These are phyloP conservation scores for Cairina moschata DNA, from an alignment of 2,113 vertebrate genomes.

Conservation along the genomic window DNA sequence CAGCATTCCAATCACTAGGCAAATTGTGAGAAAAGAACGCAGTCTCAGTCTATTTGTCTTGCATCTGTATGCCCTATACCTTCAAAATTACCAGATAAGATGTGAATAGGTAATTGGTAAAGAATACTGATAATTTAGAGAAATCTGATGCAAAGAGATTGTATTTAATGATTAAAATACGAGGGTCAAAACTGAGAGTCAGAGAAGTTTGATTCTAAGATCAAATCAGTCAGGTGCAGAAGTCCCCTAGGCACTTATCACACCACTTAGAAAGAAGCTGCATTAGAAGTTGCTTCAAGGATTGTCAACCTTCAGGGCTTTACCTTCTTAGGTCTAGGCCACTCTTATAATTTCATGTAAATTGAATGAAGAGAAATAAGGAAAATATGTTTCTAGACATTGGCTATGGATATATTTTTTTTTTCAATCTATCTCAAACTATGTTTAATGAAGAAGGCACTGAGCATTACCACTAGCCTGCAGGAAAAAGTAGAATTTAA, in stretches of 20 bases:
- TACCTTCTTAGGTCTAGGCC: not conserved
- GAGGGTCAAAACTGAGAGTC: not conserved
- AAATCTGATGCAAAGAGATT: not conserved
- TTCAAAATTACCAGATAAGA: not conserved
- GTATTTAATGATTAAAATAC: accelerated
- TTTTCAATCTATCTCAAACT: not conserved
- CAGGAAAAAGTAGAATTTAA: not conserved
- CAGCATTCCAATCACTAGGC: not conserved
- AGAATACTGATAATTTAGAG: not conserved
- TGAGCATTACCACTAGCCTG: not conserved
- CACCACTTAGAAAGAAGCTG: not conserved
- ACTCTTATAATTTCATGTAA: not conserved
- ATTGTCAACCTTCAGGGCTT: not conserved
- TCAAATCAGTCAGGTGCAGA: not conserved
- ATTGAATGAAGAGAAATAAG: not conserved
- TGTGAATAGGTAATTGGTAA: not conserved
- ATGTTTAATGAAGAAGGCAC: not conserved
- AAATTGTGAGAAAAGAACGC: not conserved
- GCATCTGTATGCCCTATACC: not conserved
- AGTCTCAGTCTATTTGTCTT: not conserved
- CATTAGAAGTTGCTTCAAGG: not conserved
- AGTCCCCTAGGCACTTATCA: not conserved
- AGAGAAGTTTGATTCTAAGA: not conserved
- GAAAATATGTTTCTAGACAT: not conserved
- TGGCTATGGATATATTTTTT: not conserved